Conservation (phyloP, 2,888 invertebrate genomes). For the Amiota minor region DNA sequence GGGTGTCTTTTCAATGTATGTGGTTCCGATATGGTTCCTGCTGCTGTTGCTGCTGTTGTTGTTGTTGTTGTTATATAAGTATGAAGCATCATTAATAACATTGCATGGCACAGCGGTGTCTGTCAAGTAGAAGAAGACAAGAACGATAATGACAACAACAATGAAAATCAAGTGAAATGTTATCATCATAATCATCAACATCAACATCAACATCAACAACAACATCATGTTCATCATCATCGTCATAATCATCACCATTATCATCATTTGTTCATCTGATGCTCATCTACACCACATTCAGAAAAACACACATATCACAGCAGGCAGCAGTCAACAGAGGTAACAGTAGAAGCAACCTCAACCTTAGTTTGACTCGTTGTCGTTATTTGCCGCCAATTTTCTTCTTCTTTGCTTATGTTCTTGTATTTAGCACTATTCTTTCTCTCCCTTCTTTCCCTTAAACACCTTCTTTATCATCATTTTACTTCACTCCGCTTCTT, state of each 20-base stretch:
- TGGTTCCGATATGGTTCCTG: neutral
- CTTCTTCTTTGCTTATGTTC: slow-evolving; percentile 31
- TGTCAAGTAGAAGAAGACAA: slow-evolving; percentile 46
- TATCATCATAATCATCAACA: slow-evolving; percentile 47
- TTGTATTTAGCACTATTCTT: slow-evolving; percentile 53
- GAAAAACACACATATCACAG: slow-evolving; percentile 2
- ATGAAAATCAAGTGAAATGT: slow-evolving; percentile 17
- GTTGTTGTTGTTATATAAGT: slow-evolving; percentile 32
- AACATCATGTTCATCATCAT: slow-evolving; percentile 31
- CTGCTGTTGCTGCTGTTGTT: slow-evolving; percentile 42
- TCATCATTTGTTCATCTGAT: slow-evolving; percentile 2
- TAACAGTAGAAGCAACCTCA: neutral
- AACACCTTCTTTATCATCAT: no score
- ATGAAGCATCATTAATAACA: slow-evolving; percentile 65
- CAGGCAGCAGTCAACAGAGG: neutral
- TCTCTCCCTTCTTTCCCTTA: no score
- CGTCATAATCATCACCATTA: slow-evolving; percentile 50
- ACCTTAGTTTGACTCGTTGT: slow-evolving; percentile 50
- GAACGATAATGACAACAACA: slow-evolving; percentile 26
- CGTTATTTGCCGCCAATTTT: slow-evolving; percentile 59
- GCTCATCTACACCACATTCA: neutral
- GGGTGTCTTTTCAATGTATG: no score
- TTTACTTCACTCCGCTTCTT: neutral
- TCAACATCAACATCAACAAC: slow-evolving; percentile 37
- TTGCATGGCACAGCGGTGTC: slow-evolving; percentile 40